These are phyloP conservation scores for Stylophora pistillata DNA, from an alignment of 64 coral and sea anemone species.

Conservation along the genomic window DNA sequence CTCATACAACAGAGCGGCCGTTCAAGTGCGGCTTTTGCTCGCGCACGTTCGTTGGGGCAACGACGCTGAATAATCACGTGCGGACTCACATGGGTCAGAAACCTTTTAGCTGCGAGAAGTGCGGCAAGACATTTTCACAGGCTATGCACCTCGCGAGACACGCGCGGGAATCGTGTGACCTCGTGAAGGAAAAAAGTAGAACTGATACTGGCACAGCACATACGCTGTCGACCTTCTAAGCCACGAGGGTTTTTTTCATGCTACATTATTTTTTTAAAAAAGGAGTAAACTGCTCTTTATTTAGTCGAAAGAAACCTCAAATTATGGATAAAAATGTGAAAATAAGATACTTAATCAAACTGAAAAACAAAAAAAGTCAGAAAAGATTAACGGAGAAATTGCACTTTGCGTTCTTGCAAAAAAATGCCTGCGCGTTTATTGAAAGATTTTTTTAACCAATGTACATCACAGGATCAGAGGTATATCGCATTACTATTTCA, in stretches of 20 bases:
- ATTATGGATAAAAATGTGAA: too few species aligned
- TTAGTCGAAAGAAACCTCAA: too few species aligned
- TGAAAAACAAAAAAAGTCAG: too few species aligned
- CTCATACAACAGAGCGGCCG: conserved; percentile 58
- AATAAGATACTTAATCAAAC: too few species aligned
- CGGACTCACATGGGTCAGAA: conserved; percentile 66
- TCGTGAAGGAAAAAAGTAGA: background rate
- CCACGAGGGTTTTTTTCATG: background rate
- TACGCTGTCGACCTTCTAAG: background rate
- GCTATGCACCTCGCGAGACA: conserved; percentile 58
- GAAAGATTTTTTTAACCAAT: too few species aligned
- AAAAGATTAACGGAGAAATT: too few species aligned
- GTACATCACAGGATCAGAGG: too few species aligned
- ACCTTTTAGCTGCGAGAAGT: conserved; percentile 64
- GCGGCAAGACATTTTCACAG: conserved; percentile 63
- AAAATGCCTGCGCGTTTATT: too few species aligned
- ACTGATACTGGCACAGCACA: background rate
- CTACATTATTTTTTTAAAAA: background rate
- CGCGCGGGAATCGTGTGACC: conserved; percentile 43
- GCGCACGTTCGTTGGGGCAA: conserved; percentile 63
- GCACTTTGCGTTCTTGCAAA: too few species aligned
- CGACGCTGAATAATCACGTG: conserved; percentile 69
- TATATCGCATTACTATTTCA: too few species aligned
- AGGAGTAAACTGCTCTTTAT: background rate
- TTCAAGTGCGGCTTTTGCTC: conserved; percentile 76